Evolutionary conservation across 2,113 vertebrate species (phyloP).

Genomic region (Lota lota): DNA sequence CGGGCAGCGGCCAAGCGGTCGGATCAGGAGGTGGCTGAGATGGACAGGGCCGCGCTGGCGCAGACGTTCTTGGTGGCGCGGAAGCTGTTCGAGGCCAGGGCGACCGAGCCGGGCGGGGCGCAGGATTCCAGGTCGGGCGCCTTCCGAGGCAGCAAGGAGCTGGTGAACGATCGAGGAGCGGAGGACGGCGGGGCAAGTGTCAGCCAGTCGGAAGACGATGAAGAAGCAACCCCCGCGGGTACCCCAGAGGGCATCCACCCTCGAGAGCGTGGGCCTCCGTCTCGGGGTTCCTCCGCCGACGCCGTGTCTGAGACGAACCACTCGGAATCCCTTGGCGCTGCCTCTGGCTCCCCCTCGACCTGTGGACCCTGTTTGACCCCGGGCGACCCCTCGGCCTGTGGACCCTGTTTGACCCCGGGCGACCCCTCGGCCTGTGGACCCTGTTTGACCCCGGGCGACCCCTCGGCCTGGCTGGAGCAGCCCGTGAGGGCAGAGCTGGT

Average conservation of each 20-base stretch:
- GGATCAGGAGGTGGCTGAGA: constrained; percentile 74
- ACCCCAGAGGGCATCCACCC: background rate
- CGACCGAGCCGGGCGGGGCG: constrained; percentile 26
- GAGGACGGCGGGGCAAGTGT: constrained; percentile 5
- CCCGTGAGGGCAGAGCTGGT: constrained; percentile 71
- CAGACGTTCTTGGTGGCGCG: constrained; percentile 87
- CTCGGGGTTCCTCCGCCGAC: background rate
- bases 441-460: constrained; percentile 32
- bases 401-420: constrained; percentile 5
- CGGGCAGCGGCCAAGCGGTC: constrained; percentile 56
- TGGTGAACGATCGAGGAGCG: constrained; percentile 28
- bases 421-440: background rate
- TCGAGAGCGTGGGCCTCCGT: background rate
- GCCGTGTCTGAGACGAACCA: background rate
- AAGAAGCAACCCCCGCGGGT: constrained; percentile 7
- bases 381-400: background rate
- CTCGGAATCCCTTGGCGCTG: background rate
- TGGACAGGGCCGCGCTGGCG: constrained; percentile 82
- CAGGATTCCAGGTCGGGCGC: constrained; percentile 46
- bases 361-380: constrained; percentile 1
- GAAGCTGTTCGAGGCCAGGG: constrained; percentile 79
- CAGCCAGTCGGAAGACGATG: constrained; percentile 28
- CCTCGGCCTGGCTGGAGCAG: constrained; percentile 21
- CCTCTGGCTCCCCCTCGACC: background rate
- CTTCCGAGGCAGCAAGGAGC: constrained; percentile 33